Evolutionary conservation across 2,888 invertebrate species (phyloP).

Genomic region (Aphidoletes aphidimyza): DNA sequence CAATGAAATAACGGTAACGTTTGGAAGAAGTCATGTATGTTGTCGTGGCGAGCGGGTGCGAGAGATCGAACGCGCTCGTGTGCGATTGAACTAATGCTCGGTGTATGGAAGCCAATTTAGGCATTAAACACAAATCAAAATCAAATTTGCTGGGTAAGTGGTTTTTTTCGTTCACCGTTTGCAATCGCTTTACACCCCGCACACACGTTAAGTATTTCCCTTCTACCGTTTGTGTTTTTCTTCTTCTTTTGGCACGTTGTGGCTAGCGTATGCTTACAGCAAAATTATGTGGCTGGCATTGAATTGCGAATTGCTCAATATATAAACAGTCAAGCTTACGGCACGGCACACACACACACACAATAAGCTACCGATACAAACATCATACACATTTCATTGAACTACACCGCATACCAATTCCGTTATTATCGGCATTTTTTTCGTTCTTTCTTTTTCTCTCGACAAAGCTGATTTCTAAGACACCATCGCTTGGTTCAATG

Average conservation of each 20-base stretch:
- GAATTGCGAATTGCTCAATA: conserved; percentile 18
- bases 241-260: background rate
- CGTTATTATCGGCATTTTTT: conserved; percentile 32
- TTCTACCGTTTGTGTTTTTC: background rate
- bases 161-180: background rate
- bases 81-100: background rate
- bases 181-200: no score
- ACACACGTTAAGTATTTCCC: no score
- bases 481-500: no score
- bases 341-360: background rate
- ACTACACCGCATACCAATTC: background rate
- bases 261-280: no score
- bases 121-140: conserved; percentile 38
- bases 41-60: no score
- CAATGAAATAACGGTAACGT: background rate
- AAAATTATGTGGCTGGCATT: conserved; percentile 9
- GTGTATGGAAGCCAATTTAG: conserved; percentile 5
- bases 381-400: background rate
- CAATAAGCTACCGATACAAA: background rate
- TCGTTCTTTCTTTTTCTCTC: background rate
- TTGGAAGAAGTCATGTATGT: no score
- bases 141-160: background rate
- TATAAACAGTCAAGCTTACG: background rate
- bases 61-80: background rate
- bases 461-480: no score